Evolutionary conservation across 92 coral and sea anemone species (phyloP).

Genomic region (Diadumene lineata): DNA sequence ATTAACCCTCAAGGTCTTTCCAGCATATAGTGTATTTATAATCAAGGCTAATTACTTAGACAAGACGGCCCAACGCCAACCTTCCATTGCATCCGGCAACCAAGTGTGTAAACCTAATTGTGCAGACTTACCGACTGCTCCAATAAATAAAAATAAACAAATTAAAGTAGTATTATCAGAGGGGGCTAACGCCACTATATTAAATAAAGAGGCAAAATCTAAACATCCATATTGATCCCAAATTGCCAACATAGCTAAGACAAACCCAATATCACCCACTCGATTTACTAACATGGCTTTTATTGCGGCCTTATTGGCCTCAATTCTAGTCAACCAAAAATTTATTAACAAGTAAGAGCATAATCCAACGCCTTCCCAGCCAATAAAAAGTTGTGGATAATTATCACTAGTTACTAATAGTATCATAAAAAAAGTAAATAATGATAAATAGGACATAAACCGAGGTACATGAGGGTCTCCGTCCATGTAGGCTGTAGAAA

Average conservation of each 20-base stretch:
- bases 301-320: constrained; percentile 83
- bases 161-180: constrained; percentile 62
- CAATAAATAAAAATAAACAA: constrained; percentile 73
- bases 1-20: constrained; percentile 71
- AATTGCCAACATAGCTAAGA: constrained; percentile 76
- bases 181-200: constrained; percentile 56
- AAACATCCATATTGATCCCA: constrained; percentile 77
- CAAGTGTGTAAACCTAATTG: constrained; percentile 86
- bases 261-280: constrained; percentile 83
- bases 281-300: constrained; percentile 82
- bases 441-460: constrained; percentile 77
- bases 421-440: constrained; percentile 84
- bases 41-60: constrained; percentile 81
- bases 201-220: constrained; percentile 77
- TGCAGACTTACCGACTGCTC: constrained; percentile 88
- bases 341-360: constrained; percentile 79
- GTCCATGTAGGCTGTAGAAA: constrained; percentile 79
- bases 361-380: constrained; percentile 89
- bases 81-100: constrained; percentile 94
- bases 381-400: constrained; percentile 78
- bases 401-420: constrained; percentile 80
- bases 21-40: constrained; percentile 85
- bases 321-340: constrained; percentile 74
- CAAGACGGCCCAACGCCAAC: constrained; percentile 91
- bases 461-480: constrained; percentile 88